Base-by-base conservation (phyloP, 2,797 vertebrate genomes). In the Cheirogaleus major region DNA sequence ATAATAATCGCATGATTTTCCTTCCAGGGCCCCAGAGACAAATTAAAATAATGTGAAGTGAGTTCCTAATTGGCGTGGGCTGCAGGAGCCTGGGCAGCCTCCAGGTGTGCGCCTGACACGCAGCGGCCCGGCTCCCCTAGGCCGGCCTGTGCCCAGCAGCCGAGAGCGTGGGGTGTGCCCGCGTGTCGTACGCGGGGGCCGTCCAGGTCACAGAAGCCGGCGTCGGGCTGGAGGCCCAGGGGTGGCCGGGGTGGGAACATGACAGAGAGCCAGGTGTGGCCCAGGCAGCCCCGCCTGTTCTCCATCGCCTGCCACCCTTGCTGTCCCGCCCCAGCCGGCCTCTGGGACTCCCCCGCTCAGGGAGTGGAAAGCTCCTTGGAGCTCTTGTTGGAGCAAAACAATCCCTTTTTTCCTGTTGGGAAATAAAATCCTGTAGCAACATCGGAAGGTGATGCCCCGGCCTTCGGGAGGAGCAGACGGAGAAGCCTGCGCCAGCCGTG, bases 21-120 rank as follows among this genome's bases (percentile, higher is more conserved):
- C 95, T 96, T 92, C 61, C 83, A 70, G 72, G 95, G 87, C 96
- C 97, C 97, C 89, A 93, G 97, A 95, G 96, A 97, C 96, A 96
- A 97, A 97, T 97, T 97, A 97, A 95, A 97, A 95, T 82, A 95
- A 93, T 43, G 89, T 50, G 76, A 72, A 96, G 85, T 35, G 87
- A 93, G 92, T 43, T 93, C 63, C 91, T 98, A 97, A 98, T 97
- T 96, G 97, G 95, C 10, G 2, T 23, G 95, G 95, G 95, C 93
- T 27, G 35, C 0, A 22, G 93, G 90, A 35, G 89, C 83, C 81
- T 8, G 80, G 91, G 84, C 41, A 23, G 76, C 75, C 72, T 73
- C 88, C 95, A 96, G 96, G 92, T 92, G 97, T 55, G 59, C 1
- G 38, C 50, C 89, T 6, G 38, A 22, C 78, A 30, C 8, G 1